These are phyloP conservation scores for Montipora cactus DNA, from an alignment of 64 coral and sea anemone genomes.

Conservation along the genomic window DNA sequence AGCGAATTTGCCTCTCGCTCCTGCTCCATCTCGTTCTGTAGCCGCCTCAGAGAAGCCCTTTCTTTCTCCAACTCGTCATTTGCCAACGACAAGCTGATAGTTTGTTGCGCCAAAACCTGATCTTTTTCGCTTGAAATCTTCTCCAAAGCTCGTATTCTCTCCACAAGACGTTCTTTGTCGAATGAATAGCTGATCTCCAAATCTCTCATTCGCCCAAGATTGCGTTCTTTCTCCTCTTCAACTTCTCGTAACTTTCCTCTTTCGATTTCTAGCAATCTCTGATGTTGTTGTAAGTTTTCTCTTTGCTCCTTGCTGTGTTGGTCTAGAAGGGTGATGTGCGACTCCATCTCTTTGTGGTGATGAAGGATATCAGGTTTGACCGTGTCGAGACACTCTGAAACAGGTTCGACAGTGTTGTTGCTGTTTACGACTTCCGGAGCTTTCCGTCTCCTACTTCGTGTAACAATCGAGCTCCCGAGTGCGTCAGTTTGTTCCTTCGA, in stretches of 20 bases:
- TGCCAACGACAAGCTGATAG: conserved; percentile 40
- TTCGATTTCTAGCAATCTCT: conserved; percentile 76
- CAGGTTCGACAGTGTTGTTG: background rate
- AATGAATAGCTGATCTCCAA: conserved; percentile 18
- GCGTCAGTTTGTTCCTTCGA: background rate
- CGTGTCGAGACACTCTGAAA: background rate
- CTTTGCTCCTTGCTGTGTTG: conserved; percentile 91
- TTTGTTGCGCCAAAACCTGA: conserved; percentile 28
- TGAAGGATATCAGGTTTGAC: conserved; percentile 78
- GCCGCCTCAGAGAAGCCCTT: conserved; percentile 38
- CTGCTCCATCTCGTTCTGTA: conserved; percentile 73
- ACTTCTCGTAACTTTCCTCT: conserved; percentile 58
- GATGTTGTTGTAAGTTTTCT: conserved; percentile 73
- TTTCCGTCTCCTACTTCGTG: conserved; percentile 59
- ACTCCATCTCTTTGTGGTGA: conserved; percentile 81
- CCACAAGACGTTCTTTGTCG: conserved; percentile 3
- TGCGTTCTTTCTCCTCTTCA: conserved; percentile 22
- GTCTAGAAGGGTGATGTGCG: conserved; percentile 81
- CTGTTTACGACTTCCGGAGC: background rate
- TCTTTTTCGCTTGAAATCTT: conserved; percentile 14
- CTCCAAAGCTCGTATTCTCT: conserved; percentile 17
- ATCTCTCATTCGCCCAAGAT: background rate
- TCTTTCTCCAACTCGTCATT: conserved; percentile 67
- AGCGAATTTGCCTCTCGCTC: conserved; percentile 56
- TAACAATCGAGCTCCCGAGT: conserved; percentile 15